Base-by-base conservation (phyloP, 37 sponge, comb jelly and placozoan genomes). In the Oopsacas minuta region DNA sequence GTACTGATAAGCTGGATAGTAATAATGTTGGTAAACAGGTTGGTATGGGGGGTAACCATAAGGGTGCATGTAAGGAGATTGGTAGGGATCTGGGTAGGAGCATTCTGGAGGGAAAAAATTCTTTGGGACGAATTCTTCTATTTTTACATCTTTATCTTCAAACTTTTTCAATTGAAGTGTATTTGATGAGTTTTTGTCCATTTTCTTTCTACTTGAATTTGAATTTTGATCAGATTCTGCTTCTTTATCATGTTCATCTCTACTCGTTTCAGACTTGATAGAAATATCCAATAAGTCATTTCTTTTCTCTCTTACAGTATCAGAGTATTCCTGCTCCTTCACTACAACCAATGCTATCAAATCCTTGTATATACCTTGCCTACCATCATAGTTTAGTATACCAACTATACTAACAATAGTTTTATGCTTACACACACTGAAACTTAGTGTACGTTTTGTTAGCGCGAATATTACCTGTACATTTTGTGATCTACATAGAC, bases 361-460 rank as follows among this genome's bases (percentile, higher is more conserved):
- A 20, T 61, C 75, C 28, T 61, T 61, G 75, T 61, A 61, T 10
- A 61, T 61, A 5, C 22, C 75, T 12, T 61, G 75, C 22, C 75
- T 10, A 30, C 99, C 99, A 83, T 94, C 95, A 85, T 93, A 97
- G 86, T 83, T 93, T 87, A 97, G 90, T 10, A 97, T 85, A 32
- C 95, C 95, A 0, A 97, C 93, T 51, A 89, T 88, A 52, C 99
- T 94, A 34, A 93, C 85, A 3, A 91, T 91, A 30, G 86, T 85
- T 34, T 91, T 91, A 83, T 88, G 91, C 89, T 87, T 91, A 37
- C 89, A 81, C 0, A 93, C 52, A 1, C 32, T 35, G 36, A 28
- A 35, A 1, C 93, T 94, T 30, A 97, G 86, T 49, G 53, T 46
- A 36, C 83, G 84, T 35, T 92, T 86, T 49, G 85, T 91, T 82